Evolutionary conservation across 2,113 vertebrate species (phyloP), one percentile per base, ranked within the genome.

Genomic region (Lycaon pictus): DNA sequence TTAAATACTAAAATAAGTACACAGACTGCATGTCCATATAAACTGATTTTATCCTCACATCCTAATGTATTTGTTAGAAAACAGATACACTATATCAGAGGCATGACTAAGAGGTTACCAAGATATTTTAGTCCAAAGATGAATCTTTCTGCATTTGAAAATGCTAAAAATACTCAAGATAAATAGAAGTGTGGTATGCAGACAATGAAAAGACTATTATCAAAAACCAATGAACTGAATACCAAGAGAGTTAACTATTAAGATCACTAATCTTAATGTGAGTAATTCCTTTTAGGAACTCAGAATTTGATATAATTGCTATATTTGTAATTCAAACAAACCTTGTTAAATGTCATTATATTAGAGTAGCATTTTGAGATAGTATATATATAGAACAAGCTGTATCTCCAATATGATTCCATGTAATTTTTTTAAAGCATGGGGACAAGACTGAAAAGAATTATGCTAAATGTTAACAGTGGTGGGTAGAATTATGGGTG

Each of bases 261-360:
- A 55, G 35, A 32, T 65, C 58, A 85, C 22, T 93, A 65, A 82
- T 76, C 74, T 77, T 83, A 72, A 96, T 86, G 12, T 20, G 86
- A 56, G 29, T 62, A 81, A 76, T 58, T 72, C 7, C 81, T 67
- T 83, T 88, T 76, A 85, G 29, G n/a, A 93, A 91, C 71, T 97
- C 71, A 91, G 62, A 96, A 93, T 90, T 95, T 77, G 7, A 88
- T 83, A 93, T 79, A 84, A 80, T 63, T 83, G 35, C 67, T 93
- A 16, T 69, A 88, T 90, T 95, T 91, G 77, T 60, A 90, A 95
- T 58, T 95, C 55, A 97, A 76, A 74, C 7, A n/a, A 93, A 55
- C 16, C 22, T 87, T 51, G 8, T 63, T 87, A 86, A 82, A 56
- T 86, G 35, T 79, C 37, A 93, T 82, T 58, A 77, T 56, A 60